Base-by-base conservation (phyloP, 1,140 invertebrate species). In the Bombus pascuorum region DNA sequence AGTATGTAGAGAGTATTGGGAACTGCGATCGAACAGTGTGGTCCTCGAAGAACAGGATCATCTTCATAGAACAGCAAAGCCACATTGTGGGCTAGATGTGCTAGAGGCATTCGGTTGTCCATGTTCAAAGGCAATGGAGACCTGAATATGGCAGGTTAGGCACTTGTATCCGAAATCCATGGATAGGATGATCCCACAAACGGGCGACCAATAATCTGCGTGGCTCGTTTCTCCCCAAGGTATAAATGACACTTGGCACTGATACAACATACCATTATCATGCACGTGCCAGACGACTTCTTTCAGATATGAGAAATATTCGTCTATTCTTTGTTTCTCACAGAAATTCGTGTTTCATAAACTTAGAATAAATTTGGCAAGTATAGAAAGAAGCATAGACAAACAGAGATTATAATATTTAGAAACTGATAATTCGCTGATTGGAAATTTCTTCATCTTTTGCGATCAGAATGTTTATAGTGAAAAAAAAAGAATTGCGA, bases 61-160 rank as follows among this genome's bases (percentile, higher is more conserved):
- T 80, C 76, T 84, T 84, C 68, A 44, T 53, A 72, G 83, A 72
- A 84, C 75, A 78, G 82, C 75, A 84, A 84, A 71, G 83, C 76
- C 83, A 80, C 83, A 72, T 79, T 84, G 83, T 80, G 76, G 83
- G 76, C 76, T 78, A 84, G 72, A 76, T 84, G 83, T 42, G 83
- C 83, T 80, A 71, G 66, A 84, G 76, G 76, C 76, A 84, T 72
- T 80, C 83, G 83, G 76, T 39, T 79, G 83, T 84, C 68, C 66
- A 79, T 32, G 34, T 32, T 84, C 83, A 84, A 84, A 84, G 83
- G 76, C 66, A 79, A 80, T 72, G 76, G 83, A 79, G 83, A 62
- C 47, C 76, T 72, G 83, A 84, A 65, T 84, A 84, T 84, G 83
- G 83, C 83, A 80, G 76, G 42, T 79, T 76, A 72, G 83, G 32